Evolutionary conservation across 2,888 invertebrate species (phyloP).

Genomic region (Prenolepis imparis): DNA sequence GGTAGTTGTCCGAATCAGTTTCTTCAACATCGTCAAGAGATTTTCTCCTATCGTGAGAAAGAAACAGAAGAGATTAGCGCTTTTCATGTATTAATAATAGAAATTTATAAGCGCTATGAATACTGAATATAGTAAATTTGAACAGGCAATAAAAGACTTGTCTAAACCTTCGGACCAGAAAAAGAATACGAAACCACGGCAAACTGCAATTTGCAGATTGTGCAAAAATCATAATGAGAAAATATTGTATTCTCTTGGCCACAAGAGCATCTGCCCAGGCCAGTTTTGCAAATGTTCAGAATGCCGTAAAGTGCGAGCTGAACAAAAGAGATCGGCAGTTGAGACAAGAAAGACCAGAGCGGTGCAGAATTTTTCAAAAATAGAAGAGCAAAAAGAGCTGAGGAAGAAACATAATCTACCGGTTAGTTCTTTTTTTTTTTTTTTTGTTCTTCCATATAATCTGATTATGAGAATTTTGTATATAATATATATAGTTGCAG

Average conservation of each 20-base stretch:
- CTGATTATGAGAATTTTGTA: not conserved
- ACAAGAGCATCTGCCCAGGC: constrained; percentile 96
- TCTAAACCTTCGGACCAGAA: constrained; percentile 33
- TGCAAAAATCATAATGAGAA: constrained; percentile 97
- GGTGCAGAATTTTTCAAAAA: constrained; percentile 89
- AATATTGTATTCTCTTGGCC: constrained; percentile 93
- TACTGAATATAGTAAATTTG: constrained; percentile 30
- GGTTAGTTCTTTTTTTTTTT: constrained; percentile 58
- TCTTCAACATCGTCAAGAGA: not conserved
- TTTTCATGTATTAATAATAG: constrained; percentile 6
- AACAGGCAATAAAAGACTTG: not conserved
- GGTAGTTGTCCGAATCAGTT: not conserved
- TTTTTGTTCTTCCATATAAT: constrained; percentile 35
- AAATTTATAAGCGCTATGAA: constrained; percentile 40
- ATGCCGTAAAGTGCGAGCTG: constrained; percentile 94
- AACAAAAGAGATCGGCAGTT: constrained; percentile 94
- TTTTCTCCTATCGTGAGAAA: not conserved
- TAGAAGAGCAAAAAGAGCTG: constrained; percentile 86
- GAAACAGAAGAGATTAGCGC: not conserved
- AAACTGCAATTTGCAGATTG: constrained; percentile 85
- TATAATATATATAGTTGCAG: not conserved
- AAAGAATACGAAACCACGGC: constrained; percentile 23
- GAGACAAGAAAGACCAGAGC: constrained; percentile 89
- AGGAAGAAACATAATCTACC: not conserved
- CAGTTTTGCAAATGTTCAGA: constrained; percentile 94